A percentile compares a stretch with the other conserved stretches of the same genome.
Evolutionary conservation across 2,797 vertebrate species (phyloP).

Genomic region (Alfaro cultratus): DNA sequence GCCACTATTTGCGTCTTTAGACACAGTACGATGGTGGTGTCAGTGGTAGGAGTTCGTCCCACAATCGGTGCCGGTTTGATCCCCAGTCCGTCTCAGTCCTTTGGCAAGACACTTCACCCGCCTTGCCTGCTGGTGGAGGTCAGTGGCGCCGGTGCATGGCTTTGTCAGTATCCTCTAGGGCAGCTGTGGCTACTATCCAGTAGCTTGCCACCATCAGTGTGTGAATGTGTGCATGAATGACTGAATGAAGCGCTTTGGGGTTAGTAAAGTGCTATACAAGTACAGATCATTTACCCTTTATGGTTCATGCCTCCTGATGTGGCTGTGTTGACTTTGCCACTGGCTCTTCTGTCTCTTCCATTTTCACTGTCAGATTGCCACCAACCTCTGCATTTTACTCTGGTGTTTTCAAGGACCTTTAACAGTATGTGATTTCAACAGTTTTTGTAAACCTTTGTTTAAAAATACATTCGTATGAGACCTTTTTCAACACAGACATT

Average conservation of each 20-base stretch:
- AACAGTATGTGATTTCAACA: conserved; percentile 26
- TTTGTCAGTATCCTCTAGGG: no score
- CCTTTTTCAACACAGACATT: not conserved
- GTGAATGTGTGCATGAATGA: no score
- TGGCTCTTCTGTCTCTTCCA: conserved; percentile 40
- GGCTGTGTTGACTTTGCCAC: conserved; percentile 70
- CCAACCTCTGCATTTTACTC: conserved; percentile 20
- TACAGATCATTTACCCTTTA: not conserved
- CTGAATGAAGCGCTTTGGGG: no score
- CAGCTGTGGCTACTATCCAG: no score
- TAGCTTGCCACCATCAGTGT: no score
- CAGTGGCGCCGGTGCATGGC: no score
- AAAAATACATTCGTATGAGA: not conserved
- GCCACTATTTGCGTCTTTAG: conserved; percentile 39
- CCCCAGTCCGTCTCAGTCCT: no score
- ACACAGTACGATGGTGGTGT: not conserved
- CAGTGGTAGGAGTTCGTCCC: no score
- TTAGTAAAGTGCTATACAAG: no score
- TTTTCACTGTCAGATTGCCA: conserved; percentile 40
- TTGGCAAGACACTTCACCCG: no score
- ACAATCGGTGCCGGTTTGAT: no score
- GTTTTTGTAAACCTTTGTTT: conserved; percentile 6
- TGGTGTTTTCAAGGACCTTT: conserved; percentile 30
- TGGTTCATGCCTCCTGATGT: conserved; percentile 63
- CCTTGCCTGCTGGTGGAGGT: no score